Conservation (phyloP, 2,888 invertebrate genomes). For the Limenitis camilla region DNA sequence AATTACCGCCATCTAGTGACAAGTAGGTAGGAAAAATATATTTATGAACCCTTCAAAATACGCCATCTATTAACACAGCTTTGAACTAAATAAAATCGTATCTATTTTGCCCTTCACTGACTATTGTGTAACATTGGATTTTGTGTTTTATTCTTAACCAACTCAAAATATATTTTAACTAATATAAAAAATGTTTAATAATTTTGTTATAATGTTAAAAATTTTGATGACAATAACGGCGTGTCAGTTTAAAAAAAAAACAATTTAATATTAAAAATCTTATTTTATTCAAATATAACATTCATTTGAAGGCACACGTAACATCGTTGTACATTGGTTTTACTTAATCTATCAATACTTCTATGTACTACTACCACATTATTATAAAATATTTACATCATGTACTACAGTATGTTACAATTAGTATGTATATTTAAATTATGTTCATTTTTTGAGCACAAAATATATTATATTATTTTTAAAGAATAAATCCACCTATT, state of each 20-base stretch:
- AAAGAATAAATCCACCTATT: too few species aligned
- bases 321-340: slow-evolving; percentile 26
- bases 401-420: slow-evolving; percentile 1
- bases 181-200: too few species aligned
- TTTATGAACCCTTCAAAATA: background rate
- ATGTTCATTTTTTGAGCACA: background rate
- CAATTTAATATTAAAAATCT: background rate
- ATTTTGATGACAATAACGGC: too few species aligned
- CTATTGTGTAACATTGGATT: too few species aligned
- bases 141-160: too few species aligned
- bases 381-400: slow-evolving; percentile 7
- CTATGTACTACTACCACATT: background rate
- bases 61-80: background rate
- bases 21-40: background rate
- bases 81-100: too few species aligned
- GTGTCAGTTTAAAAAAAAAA: background rate
- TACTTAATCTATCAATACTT: background rate
- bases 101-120: too few species aligned
- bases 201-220: too few species aligned
- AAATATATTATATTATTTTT: background rate
- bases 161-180: too few species aligned
- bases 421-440: background rate
- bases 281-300: slow-evolving; percentile 12
- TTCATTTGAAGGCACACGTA: slow-evolving; percentile 26
- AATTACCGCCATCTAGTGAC: slow-evolving; percentile 9